A percentile compares a stretch with the other conserved stretches of the same genome.
phyloP scores from a whole-genome alignment of 2,888 invertebrate species.

The Tromatobia lineatoria region DNA sequence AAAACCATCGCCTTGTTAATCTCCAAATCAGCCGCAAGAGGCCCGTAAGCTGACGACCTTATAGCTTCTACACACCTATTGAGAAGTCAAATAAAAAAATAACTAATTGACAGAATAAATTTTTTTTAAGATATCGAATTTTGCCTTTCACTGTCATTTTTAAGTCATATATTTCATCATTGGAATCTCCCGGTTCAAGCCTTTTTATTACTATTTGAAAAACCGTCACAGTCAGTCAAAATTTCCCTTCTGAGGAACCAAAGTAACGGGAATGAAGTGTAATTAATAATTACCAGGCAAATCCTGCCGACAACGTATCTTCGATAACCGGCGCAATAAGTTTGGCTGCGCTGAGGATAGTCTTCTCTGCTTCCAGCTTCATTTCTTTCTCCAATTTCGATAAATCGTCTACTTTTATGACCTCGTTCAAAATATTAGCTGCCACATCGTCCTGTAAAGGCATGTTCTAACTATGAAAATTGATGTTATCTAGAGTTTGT shows the following conservation, averaged over 20 bases:
- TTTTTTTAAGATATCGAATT: too few species aligned
- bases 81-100: neutral
- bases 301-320: conserved; percentile 89
- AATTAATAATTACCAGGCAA: conserved; percentile 81
- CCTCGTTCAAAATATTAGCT: conserved; percentile 89
- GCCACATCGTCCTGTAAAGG: conserved; percentile 86
- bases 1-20: conserved; percentile 96
- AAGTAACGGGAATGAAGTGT: conserved; percentile 5
- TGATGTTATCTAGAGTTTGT: neutral
- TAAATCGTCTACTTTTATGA: conserved; percentile 92
- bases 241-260: too few species aligned
- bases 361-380: conserved; percentile 92
- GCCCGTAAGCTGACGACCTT: conserved; percentile 94
- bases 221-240: too few species aligned
- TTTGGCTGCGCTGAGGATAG: conserved; percentile 94
- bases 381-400: conserved; percentile 91
- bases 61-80: conserved; percentile 97
- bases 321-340: conserved; percentile 95
- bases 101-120: neutral
- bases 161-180: too few species aligned
- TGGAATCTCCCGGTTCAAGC: too few species aligned
- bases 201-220: too few species aligned
- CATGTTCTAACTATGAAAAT: neutral
- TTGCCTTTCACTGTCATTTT: too few species aligned
- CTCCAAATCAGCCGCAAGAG: conserved; percentile 94